These are phyloP conservation scores for Atractosteus spatula DNA, from an alignment of 2,113 vertebrate genomes.

Conservation along the genomic window DNA sequence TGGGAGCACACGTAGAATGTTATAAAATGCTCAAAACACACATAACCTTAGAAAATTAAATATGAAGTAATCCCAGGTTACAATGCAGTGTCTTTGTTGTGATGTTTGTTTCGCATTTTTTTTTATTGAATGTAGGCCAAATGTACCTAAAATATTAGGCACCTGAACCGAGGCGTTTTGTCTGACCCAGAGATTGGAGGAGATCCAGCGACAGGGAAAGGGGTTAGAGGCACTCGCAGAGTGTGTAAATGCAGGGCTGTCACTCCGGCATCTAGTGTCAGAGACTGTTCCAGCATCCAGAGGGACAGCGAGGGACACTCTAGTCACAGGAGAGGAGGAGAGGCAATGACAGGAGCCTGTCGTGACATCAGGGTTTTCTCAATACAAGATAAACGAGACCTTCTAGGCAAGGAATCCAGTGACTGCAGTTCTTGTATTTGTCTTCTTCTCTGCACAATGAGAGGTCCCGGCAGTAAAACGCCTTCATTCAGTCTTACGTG, in stretches of 20 bases:
- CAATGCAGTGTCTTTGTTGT: conserved; percentile 8
- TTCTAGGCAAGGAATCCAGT: not conserved
- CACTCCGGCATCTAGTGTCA: conserved; percentile 32
- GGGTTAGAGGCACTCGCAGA: conserved; percentile 47
- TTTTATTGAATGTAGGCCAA: conserved; percentile 39
- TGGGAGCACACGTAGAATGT: conserved; percentile 41
- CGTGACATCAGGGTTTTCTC: too few relatives aligned
- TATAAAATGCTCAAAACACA: conserved; percentile 32
- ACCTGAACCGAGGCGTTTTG: conserved; percentile 55
- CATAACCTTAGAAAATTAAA: conserved; percentile 20
- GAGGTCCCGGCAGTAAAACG: too few relatives aligned
- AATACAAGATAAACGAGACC: not conserved
- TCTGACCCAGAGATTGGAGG: conserved; percentile 62
- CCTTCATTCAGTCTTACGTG: too few relatives aligned
- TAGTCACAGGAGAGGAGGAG: not conserved
- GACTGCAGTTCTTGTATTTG: too few relatives aligned
- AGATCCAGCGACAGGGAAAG: conserved; percentile 49
- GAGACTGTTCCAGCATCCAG: not conserved
- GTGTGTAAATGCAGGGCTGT: conserved; percentile 45
- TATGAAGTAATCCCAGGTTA: conserved; percentile 10
- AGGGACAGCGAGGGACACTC: conserved; percentile 8
- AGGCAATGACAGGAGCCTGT: not conserved
- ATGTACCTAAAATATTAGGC: conserved; percentile 58
- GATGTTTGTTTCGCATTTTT: conserved; percentile 3
- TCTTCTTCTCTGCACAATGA: too few relatives aligned